Evolutionary conservation across 2,797 vertebrate species (phyloP), one percentile per base, ranked within the genome.

Genomic region (Galago senegalensis): DNA sequence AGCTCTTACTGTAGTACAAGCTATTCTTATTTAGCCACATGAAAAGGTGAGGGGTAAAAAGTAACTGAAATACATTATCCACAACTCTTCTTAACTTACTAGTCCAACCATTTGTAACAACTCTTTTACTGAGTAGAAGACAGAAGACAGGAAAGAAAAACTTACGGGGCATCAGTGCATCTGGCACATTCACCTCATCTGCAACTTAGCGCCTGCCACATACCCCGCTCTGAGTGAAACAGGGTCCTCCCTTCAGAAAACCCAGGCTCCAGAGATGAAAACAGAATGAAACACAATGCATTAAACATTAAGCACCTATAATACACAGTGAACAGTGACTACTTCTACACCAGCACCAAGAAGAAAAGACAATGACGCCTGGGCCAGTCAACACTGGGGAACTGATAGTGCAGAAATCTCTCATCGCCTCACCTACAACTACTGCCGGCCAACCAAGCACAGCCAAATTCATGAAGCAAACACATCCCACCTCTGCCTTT

Each of bases 1-100:
- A 91, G 5, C 10, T 93, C 10, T 60, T 93, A 73, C 7, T 53
- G 73, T 53, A 79, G 37, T 34, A 73, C 56, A 76, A 29, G 76
- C 43, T 90, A 65, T 40, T 79, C 23, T 70, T 67, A 75, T 6
- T 21, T 86, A 2, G 23, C 11, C 9, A 29, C 13, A 72, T 31
- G 29, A 63, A 93, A 17, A 43, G 82, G 73, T 34, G 56, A 80
- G 17, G 7, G 27, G 9, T 13, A 25, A 12, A 9, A 85, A 40
- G 9, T 40, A 56, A 70, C 0, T 82, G 60, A 40, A 86, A 69
- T 34, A 83, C 20, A 70, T 34, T 79, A 53, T 9, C 31, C 67
- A 43, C 34, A 73, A 60, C 49, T 81, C 70, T 69, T n/a, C 75
- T 80, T 79, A 58, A 46, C 25, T 67, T 69, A 27, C 58, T 31